Base-by-base conservation (phyloP, 2,888 invertebrate genomes). In the Macroteleia sp. region DNA sequence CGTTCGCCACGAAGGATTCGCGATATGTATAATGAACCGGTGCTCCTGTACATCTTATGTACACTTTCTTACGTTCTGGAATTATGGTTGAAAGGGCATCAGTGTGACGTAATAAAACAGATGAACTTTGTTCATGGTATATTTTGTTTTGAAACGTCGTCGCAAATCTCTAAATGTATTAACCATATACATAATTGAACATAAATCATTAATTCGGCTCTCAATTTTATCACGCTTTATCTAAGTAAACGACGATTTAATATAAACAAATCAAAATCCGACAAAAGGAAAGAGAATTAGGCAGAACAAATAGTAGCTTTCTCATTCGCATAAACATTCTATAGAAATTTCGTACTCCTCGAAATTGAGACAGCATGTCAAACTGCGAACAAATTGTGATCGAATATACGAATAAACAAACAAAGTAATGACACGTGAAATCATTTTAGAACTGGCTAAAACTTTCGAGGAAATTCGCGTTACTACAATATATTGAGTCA, bases 41-140 rank as follows among this genome's bases (percentile, higher is more conserved):
- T 50, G 59, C 67, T 75, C 34, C 67, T 12, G 74, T 59, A 17
- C 48, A 56, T 54, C 52, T 28, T 54, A 16, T 52, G 25, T 57
- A 56, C 57, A 59, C 74, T 67, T 61, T 75, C 59, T 67, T 75
- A 46, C 54, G 61, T 61, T 52, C 66, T 66, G 39, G 52, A 66
- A 66, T 66, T 66, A 74, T 66, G 59, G 73, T 57, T 57, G 57
- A 73, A 73, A 73, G 73, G 73, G 56, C 73, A 73, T 41, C 30
- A 9, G 28, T 32, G 42, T 73, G 64, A 73, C 44, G 73, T 19
- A 73, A 73, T 73, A 48, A 73, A 73, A 64, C 73, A 64, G 73
- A 64, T 66, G 73, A 73, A 73, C 73, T 73, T 73, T 73, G 64
- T 36, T 19, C 42, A 25, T 20, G 10, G 9, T 8, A n/a, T 14